Evolutionary conservation across 2,113 vertebrate species (phyloP).

Genomic region (Lonchura striata): DNA sequence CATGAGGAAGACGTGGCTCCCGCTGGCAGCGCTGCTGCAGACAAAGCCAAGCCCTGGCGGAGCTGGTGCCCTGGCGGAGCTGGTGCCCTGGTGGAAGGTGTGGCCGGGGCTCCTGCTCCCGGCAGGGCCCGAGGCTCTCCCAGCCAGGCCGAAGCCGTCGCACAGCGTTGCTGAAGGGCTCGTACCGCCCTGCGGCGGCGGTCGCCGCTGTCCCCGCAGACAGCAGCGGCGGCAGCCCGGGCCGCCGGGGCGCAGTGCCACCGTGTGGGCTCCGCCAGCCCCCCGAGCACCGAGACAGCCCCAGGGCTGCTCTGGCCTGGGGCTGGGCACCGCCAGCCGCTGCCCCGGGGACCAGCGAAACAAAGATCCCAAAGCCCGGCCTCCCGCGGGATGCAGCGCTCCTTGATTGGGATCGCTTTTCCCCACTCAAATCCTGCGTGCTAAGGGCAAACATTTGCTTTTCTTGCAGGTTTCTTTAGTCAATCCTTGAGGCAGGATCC

Average conservation of each 20-base stretch:
- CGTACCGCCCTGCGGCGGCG: not conserved
- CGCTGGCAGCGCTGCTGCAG: not conserved
- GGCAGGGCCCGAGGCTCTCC: not conserved
- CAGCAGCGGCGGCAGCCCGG: not conserved
- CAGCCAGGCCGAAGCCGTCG: not conserved
- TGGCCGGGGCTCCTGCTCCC: not conserved
- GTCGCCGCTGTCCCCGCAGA: not conserved
- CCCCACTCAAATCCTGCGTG: not conserved
- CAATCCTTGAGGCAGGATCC: not conserved
- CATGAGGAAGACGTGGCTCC: not conserved
- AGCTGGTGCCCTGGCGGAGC: not conserved
- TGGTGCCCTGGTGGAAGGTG: accelerated
- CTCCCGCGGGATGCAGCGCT: accelerated
- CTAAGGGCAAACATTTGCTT: not conserved
- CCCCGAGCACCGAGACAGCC: not conserved
- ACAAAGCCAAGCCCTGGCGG: not conserved
- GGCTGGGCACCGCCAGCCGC: not conserved
- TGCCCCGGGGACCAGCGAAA: not conserved
- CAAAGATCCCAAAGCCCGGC: accelerated
- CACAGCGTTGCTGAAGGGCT: not conserved
- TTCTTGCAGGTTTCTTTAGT: not conserved
- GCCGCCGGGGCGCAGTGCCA: constrained; percentile 29
- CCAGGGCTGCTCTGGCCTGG: not conserved
- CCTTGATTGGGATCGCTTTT: not conserved
- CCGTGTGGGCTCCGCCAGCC: constrained; percentile 37